These are phyloP conservation scores for Coregonus ussuriensis DNA, from an alignment of 2,797 vertebrate genomes.

Conservation along the genomic window DNA sequence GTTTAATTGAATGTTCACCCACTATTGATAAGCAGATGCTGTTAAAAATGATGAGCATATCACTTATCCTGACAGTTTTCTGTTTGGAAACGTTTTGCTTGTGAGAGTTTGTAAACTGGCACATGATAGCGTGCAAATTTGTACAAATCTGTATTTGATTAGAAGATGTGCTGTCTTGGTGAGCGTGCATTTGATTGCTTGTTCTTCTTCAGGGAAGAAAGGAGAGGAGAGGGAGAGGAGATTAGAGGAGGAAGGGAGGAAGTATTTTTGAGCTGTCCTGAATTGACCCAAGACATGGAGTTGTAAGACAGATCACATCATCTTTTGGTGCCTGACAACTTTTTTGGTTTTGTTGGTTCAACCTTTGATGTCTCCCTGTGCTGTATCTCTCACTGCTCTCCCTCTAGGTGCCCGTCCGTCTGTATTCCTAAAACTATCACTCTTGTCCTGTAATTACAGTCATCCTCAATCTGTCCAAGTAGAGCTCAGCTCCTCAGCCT, in stretches of 20 bases:
- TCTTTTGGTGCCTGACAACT: slow-evolving; percentile 7
- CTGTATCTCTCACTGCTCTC: background rate
- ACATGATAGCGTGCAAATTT: background rate
- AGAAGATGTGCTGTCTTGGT: background rate
- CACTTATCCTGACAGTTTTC: background rate
- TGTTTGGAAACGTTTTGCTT: background rate
- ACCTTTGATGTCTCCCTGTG: background rate
- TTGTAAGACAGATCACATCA: slow-evolving; percentile 17
- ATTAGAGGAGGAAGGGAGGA: slow-evolving; percentile 16
- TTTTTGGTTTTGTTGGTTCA: background rate
- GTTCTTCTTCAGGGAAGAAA: slow-evolving; percentile 5
- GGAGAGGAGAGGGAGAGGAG: background rate
- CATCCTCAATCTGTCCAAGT: slow-evolving; percentile 31
- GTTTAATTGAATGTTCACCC: background rate
- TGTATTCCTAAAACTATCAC: slow-evolving; percentile 23
- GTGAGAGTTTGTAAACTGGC: background rate
- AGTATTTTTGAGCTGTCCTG: slow-evolving; percentile 43
- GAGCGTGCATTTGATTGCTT: background rate
- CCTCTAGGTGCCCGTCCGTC: slow-evolving; percentile 28
- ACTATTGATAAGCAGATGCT: background rate
- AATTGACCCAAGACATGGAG: slow-evolving; percentile 29
- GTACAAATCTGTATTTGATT: slow-evolving; percentile 2
- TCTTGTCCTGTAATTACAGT: slow-evolving; percentile 39
- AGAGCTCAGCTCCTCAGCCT: slow-evolving; percentile 34
- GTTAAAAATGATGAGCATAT: background rate